These are phyloP conservation scores for Urosaurus nigricauda DNA, from an alignment of 2,797 vertebrate genomes.

Conservation along the genomic window DNA sequence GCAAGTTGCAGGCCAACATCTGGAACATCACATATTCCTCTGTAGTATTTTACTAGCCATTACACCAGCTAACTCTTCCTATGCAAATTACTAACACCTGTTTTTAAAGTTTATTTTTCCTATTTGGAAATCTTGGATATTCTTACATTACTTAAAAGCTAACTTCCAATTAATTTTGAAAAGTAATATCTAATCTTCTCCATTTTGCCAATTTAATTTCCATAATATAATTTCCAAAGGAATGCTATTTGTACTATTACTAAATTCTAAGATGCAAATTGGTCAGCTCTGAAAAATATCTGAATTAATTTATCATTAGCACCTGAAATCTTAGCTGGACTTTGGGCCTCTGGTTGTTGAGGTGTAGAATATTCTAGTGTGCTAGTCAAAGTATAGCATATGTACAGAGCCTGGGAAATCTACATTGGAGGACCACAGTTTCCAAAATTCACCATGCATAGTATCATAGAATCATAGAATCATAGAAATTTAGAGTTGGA, in stretches of 20 bases:
- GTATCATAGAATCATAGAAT: too few relatives aligned
- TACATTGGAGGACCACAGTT: too few relatives aligned
- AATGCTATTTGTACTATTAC: not conserved
- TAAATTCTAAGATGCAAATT: slow-evolving; percentile 1
- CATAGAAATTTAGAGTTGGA: too few relatives aligned
- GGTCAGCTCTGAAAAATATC: not conserved
- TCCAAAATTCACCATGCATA: too few relatives aligned
- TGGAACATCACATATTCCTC: not conserved
- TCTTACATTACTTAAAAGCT: not conserved
- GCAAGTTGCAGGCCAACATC: not conserved
- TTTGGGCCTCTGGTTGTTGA: not conserved
- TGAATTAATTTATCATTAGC: not conserved
- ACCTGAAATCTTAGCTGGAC: not conserved
- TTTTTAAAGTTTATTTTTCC: not conserved
- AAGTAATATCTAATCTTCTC: not conserved
- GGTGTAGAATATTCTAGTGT: not conserved
- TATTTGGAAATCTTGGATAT: not conserved
- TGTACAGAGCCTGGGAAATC: too few relatives aligned
- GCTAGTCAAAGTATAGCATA: not conserved
- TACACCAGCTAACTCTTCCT: not conserved
- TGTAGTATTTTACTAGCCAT: not conserved
- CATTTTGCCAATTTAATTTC: not conserved
- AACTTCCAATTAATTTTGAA: not conserved
- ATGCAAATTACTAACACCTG: not conserved
- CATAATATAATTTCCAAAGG: not conserved